A percentile compares a stretch with the other conserved stretches of the same genome.
These are phyloP conservation scores for Drosophila sp. DNA, from an alignment of 1,140 invertebrate genomes.

Conservation along the genomic window DNA sequence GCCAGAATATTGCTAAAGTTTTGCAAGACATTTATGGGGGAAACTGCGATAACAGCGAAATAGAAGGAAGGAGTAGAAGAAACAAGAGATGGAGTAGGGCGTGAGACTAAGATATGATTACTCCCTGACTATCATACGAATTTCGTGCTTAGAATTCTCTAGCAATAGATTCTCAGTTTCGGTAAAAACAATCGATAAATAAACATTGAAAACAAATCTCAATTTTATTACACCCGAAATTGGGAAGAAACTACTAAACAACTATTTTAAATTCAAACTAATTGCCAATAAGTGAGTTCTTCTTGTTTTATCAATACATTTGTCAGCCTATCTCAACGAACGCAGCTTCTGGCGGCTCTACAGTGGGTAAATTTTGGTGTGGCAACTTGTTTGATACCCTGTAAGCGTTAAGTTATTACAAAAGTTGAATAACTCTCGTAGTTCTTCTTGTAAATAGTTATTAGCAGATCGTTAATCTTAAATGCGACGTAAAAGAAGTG, in stretches of 20 bases:
- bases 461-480: too few relatives aligned
- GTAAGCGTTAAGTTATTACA: too few relatives aligned
- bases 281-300: background rate
- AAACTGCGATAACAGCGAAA: background rate
- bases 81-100: background rate
- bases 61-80: background rate
- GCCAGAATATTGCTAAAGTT: slow-evolving; percentile 56
- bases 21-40: slow-evolving; percentile 5
- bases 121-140: background rate
- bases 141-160: background rate
- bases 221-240: too few relatives aligned
- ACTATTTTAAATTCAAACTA: background rate
- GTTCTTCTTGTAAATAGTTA: too few relatives aligned
- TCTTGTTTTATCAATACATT: too few relatives aligned
- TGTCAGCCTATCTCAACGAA: background rate
- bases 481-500: too few relatives aligned
- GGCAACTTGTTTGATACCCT: background rate
- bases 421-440: too few relatives aligned
- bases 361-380: too few relatives aligned
- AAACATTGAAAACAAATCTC: too few relatives aligned
- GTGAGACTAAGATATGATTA: background rate
- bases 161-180: too few relatives aligned
- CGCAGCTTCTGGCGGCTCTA: background rate
- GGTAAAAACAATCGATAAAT: too few relatives aligned
- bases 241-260: too few relatives aligned